These are phyloP conservation scores for Mustela lutreola DNA, from an alignment of 2,113 vertebrate species.

Conservation along the genomic window DNA sequence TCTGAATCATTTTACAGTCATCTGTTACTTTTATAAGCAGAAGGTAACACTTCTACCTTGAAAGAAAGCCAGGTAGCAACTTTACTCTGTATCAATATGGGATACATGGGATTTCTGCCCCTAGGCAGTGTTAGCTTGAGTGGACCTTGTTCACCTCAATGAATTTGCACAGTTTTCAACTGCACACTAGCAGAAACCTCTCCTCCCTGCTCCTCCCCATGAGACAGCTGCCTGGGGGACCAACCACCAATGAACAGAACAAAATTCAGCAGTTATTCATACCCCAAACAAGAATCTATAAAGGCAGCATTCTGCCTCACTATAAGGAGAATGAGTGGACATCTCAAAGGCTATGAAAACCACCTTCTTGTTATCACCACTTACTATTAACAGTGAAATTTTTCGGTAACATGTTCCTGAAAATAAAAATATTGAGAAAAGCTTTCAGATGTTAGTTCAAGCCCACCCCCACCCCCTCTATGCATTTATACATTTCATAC, in stretches of 20 bases:
- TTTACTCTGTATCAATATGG: background rate
- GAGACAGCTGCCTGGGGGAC: background rate
- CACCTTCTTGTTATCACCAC: background rate
- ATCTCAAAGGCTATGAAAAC: no score
- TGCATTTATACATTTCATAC: background rate
- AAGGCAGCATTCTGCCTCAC: no score
- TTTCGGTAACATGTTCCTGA: background rate
- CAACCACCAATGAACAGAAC: background rate
- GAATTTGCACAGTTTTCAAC: background rate
- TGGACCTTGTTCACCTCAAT: background rate
- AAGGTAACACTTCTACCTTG: background rate
- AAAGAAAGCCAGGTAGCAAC: background rate
- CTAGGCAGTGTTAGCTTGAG: background rate
- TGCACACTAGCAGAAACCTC: background rate
- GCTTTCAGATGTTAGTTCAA: background rate
- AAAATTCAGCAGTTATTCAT: background rate
- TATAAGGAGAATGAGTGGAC: no score
- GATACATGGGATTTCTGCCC: background rate
- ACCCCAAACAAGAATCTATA: background rate
- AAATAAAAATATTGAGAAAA: constrained; percentile 16
- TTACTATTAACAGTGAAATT: background rate
- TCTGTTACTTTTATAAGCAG: background rate
- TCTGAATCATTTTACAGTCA: background rate
- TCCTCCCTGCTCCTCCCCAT: background rate
- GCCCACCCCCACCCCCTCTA: background rate